Evolutionary conservation across 2,113 vertebrate species (phyloP).

Genomic region (Phycodurus eques): DNA sequence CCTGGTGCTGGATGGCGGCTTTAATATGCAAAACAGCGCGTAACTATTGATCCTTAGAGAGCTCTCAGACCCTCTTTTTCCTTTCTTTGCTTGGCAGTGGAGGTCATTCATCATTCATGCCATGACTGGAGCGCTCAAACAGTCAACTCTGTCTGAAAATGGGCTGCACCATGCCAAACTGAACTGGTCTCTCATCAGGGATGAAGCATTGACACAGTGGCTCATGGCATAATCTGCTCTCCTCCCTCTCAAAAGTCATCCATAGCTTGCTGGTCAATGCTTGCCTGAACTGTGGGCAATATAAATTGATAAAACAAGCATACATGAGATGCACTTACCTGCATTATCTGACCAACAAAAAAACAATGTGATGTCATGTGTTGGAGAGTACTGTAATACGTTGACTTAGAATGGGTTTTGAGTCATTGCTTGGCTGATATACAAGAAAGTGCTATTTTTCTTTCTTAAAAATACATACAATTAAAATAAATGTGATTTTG

Average conservation of each 20-base stretch:
- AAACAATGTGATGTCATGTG: neutral
- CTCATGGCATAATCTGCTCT: slow-evolving; percentile 43
- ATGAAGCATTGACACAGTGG: slow-evolving; percentile 52
- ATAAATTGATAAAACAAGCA: slow-evolving; percentile 6
- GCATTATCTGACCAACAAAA: neutral
- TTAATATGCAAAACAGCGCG: slow-evolving; percentile 74
- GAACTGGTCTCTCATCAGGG: slow-evolving; percentile 52
- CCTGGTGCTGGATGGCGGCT: slow-evolving; percentile 42
- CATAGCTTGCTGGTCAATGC: slow-evolving; percentile 34
- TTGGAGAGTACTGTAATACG: too few species aligned
- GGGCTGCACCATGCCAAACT: slow-evolving; percentile 32
- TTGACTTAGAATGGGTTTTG: too few species aligned
- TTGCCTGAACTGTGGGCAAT: slow-evolving; percentile 17
- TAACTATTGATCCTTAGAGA: slow-evolving; percentile 73
- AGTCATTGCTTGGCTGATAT: too few species aligned
- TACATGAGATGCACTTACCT: neutral
- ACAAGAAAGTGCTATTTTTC: too few species aligned
- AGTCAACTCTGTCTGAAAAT: slow-evolving; percentile 64
- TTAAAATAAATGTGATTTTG: too few species aligned
- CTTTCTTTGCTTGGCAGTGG: slow-evolving; percentile 64
- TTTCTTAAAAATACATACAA: too few species aligned
- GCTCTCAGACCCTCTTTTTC: slow-evolving; percentile 61
- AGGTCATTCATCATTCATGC: slow-evolving; percentile 72
- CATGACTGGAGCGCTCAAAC: slow-evolving; percentile 73
- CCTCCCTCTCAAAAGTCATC: slow-evolving; percentile 40